Base-by-base conservation (phyloP, 2,888 invertebrate genomes). In the Phymatocera aterrima region DNA sequence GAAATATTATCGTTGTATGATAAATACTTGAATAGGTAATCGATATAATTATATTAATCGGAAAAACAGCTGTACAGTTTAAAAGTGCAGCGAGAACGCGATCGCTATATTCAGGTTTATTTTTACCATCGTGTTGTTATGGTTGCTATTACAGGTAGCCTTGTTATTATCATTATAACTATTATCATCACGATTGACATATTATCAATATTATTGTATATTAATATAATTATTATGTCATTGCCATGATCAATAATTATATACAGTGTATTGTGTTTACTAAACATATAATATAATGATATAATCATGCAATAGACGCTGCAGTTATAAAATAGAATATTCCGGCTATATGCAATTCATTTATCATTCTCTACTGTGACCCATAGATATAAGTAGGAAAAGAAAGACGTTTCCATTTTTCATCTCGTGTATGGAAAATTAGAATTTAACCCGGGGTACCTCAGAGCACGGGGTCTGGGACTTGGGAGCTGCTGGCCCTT, bases 251-350 rank as follows among this genome's bases (percentile, higher is more conserved):
- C 43, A 43, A 68, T 85, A 83, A 84, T 85, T 86, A 84, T 18
- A 24, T 57, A 28, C 28, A 87, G n/a, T n/a, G n/a, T 85, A 88
- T 89, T 89, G 86, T 89, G 88, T 88, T 89, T 87, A 88, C 84
- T 84, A n/a, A n/a, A n/a, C n/a, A 86, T 87, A 85, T 87, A 84
- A 83, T 64, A 64, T 64, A 28, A 87, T 89, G 89, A 85, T 87
- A 84, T 83, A 34, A 64, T 64, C 28, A 87, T 89, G 89, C 88
- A 88, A 89, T 88, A 88, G 87, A 89, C 86, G 85, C n/a, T n/a
- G n/a, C 57, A 57, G 87, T 87, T 87, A 88, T 83, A 84, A 21
- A 34, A 34, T 37, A 64, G n/a, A 21, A 37, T 37, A 64, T 40
- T 18, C 37, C 21, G 64, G 15, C 40, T 64, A 34, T 57, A 57